phyloP scores from a whole-genome alignment of 2,888 invertebrate genomes.

The Thysanoteuthis rhombus region DNA sequence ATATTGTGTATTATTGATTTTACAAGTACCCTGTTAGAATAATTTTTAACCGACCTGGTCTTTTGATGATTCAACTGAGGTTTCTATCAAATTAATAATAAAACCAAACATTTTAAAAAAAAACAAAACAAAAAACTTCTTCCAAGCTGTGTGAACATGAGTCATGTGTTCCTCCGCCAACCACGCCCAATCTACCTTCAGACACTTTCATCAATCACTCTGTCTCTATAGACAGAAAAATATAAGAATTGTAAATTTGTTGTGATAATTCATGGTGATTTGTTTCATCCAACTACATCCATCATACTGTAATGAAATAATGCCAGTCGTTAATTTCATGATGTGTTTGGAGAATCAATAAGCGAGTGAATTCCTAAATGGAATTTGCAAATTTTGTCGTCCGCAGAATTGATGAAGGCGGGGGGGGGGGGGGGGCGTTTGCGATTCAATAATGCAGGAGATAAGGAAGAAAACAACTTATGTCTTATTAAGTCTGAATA shows the following conservation, averaged over 20 bases:
- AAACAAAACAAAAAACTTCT: background rate
- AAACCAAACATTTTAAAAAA: no score
- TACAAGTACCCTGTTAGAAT: no score
- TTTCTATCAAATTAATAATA: no score
- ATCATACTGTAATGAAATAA: background rate
- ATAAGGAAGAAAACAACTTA: background rate
- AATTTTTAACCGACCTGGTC: background rate
- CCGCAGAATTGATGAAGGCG: background rate
- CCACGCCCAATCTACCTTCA: background rate
- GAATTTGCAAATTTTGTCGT: background rate
- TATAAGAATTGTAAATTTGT: background rate
- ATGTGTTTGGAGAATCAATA: background rate
- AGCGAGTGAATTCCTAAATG: background rate
- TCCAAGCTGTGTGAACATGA: background rate
- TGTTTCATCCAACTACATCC: background rate
- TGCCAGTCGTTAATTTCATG: constrained; percentile 12
- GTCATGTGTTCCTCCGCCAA: background rate
- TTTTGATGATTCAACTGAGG: background rate
- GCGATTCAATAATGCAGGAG: background rate
- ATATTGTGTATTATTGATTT: no score
- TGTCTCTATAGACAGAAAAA: background rate
- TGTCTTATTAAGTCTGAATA: background rate
- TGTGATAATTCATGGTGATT: background rate
- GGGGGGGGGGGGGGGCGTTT: background rate
- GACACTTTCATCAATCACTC: background rate